phyloP scores from a whole-genome alignment of 2,888 invertebrate genomes.

The Pocota personata region DNA sequence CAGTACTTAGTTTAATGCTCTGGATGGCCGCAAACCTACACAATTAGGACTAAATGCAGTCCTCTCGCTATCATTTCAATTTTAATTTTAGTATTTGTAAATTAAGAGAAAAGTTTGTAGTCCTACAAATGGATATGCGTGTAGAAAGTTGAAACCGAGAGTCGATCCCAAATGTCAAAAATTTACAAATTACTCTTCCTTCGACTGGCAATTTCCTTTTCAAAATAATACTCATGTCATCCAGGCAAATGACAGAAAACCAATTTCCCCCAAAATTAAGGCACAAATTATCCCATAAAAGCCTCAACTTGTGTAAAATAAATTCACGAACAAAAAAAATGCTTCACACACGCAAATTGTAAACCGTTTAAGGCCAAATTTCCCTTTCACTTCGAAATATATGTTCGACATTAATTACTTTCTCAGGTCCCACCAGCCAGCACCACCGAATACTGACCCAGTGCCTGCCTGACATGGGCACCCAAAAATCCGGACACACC shows the following conservation, averaged over 20 bases:
- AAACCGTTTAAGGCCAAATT: slow-evolving; percentile 60
- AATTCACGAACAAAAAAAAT: slow-evolving; percentile 21
- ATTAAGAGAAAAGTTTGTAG: no score
- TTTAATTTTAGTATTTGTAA: no score
- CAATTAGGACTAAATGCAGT: no score
- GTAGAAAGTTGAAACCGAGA: background rate
- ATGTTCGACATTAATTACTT: slow-evolving; percentile 71
- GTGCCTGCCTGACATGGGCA: slow-evolving; percentile 65
- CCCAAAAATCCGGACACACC: slow-evolving; percentile 56
- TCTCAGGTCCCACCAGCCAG: slow-evolving; percentile 27
- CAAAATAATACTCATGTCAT: slow-evolving; percentile 35
- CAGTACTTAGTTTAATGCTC: no score
- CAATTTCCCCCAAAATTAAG: slow-evolving; percentile 43
- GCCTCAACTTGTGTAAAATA: slow-evolving; percentile 26
- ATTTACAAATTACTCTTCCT: slow-evolving; percentile 12
- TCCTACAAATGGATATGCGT: no score
- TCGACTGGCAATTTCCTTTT: background rate
- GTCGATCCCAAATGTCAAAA: background rate
- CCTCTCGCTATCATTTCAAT: no score
- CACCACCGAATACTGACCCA: slow-evolving; percentile 49
- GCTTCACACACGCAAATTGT: slow-evolving; percentile 13
- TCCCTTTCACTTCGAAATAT: slow-evolving; percentile 69
- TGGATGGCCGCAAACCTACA: no score
- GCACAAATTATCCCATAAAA: slow-evolving; percentile 55
- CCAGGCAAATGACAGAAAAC: slow-evolving; percentile 34